phyloP scores from a whole-genome alignment of 2,113 vertebrate species.

The Penelope pileata region DNA sequence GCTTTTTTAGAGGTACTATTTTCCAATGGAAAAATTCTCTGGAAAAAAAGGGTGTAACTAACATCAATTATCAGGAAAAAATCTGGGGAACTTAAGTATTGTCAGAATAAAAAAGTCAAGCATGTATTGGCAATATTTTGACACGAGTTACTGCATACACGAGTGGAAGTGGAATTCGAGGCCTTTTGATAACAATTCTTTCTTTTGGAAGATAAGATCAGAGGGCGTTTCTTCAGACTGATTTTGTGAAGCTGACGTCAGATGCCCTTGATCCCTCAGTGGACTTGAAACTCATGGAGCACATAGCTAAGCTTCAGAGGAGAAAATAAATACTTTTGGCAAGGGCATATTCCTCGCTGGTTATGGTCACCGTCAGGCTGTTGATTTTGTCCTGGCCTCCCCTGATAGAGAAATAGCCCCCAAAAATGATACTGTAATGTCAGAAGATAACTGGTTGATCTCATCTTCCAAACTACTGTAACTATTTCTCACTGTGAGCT shows the following conservation, averaged over 20 bases:
- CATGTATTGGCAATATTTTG: not conserved
- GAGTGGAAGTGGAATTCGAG: not conserved
- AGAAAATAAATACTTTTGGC: not conserved
- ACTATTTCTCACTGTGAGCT: constrained; percentile 5
- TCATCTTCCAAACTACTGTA: not conserved
- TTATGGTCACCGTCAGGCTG: not conserved
- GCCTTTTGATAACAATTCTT: not conserved
- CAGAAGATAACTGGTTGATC: not conserved
- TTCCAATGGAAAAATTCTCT: not conserved
- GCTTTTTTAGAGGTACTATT: not conserved
- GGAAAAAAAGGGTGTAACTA: not conserved
- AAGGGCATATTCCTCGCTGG: not conserved
- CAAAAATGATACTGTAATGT: not conserved
- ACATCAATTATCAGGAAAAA: not conserved
- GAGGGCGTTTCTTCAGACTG: not conserved
- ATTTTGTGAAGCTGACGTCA: not conserved
- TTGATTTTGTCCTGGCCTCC: not conserved
- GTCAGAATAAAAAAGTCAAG: not conserved
- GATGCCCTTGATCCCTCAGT: not conserved
- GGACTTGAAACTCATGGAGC: not conserved
- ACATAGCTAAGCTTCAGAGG: not conserved
- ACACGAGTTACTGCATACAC: not conserved
- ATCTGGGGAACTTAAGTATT: not conserved
- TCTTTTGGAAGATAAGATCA: not conserved
- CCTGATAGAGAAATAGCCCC: not conserved